Conservation (phyloP, 1,140 invertebrate genomes). For the Idris sp. region DNA sequence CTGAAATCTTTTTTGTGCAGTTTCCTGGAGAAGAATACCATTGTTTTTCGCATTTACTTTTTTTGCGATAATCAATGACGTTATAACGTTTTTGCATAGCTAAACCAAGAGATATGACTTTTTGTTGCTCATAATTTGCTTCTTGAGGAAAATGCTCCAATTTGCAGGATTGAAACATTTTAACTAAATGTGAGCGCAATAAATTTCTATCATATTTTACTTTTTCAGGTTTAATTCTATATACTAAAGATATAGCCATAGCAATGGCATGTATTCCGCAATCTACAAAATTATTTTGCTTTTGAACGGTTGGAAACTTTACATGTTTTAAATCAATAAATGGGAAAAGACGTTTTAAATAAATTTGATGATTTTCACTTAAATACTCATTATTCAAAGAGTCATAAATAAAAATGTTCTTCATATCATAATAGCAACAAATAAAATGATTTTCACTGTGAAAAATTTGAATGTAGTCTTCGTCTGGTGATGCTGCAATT, state of each 20-base stretch:
- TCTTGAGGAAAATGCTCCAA: constrained; percentile 16
- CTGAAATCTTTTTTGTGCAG: no score
- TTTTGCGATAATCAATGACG: constrained; percentile 1
- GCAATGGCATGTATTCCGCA: constrained; percentile 26
- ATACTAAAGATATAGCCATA: constrained; percentile 16
- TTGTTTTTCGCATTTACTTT: constrained; percentile 4
- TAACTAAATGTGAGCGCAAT: constrained; percentile 5
- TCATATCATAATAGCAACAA: constrained; percentile 4
- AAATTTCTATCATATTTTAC: constrained; percentile 3
- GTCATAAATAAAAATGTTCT: constrained; percentile 8
- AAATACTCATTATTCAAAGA: constrained; percentile 1
- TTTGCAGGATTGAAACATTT: neutral
- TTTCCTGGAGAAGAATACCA: no score
- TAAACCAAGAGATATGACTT: neutral
- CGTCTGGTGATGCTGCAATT: neutral
- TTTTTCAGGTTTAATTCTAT: constrained; percentile 7
- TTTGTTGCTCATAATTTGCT: neutral
- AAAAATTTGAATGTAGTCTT: constrained; percentile 7
- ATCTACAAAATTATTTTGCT: constrained; percentile 11
- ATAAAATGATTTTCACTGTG: neutral
- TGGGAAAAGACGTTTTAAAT: constrained; percentile 19
- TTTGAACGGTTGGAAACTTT: constrained; percentile 23
- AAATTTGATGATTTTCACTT: constrained; percentile 1
- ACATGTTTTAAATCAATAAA: constrained; percentile 1
- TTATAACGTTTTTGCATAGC: constrained; percentile 11